Evolutionary conservation across 2,113 vertebrate species (phyloP), one percentile per base, ranked within the genome.

Genomic region (Tychaedon coryphoeus): DNA sequence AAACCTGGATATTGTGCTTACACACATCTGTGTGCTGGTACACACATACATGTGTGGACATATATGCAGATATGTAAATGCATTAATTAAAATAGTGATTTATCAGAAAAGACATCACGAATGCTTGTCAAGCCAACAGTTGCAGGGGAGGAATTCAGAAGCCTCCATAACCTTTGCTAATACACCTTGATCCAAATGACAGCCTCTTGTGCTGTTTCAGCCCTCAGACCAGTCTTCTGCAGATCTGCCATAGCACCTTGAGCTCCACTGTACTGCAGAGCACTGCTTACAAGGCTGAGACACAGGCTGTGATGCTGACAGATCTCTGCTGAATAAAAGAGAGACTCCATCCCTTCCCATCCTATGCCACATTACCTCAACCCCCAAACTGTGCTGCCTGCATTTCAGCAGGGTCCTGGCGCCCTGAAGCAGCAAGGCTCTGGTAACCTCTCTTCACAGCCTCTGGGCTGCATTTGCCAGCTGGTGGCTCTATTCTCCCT

Each of bases 401-500:
- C 24, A 19, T 48, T 89, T 87, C 83, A 56, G 19, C 31, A 31
- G 12, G 22, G 24, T 65, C n/a, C 66, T 87, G 69, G 58, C 81
- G 89, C 36, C 29, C 31, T 25, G 22, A 40, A 87, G 67, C 31
- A 87, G 66, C 36, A 83, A 79, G 91, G 58, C 70, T 92, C 54
- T 78, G 5, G 4, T 47, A 91, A 88, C 12, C 20, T 67, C 54
- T 72, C 72, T 67, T 79, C 47, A 53, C 14, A 79, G 42, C 47
- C 58, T 75, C 53, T 65, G 23, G 64, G 77, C 57, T 76, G n/a
- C 38, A 29, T 77, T 80, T 96, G 84, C 78, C 5, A 13, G 89
- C 67, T 94, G 71, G 76, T 90, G 81, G 48, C 78, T 95, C 89
- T 83, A 57, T 70, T 93, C 38, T 76, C 65, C 78, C 75, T 94